phyloP scores from a whole-genome alignment of 1,140 invertebrate species.

The Saxidomus purpurata region DNA sequence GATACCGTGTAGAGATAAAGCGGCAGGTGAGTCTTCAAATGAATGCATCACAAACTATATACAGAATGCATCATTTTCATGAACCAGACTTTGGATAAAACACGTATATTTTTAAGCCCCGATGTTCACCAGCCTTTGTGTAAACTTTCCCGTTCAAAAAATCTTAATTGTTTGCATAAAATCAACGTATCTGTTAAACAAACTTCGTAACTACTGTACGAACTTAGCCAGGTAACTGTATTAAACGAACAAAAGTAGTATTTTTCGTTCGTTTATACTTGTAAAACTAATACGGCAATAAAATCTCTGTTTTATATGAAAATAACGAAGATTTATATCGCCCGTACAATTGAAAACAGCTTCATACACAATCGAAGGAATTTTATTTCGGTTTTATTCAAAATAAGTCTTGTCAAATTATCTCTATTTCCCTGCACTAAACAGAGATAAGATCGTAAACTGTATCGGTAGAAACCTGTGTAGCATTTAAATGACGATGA shows the following conservation, averaged over 20 bases:
- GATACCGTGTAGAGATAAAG: too few relatives aligned
- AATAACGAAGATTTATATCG: conserved; percentile 35
- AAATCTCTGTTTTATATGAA: conserved; percentile 40
- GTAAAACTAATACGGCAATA: conserved; percentile 8
- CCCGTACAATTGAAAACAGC: background rate
- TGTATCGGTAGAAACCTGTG: background rate
- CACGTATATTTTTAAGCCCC: too few relatives aligned
- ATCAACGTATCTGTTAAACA: background rate
- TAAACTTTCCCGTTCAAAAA: too few relatives aligned
- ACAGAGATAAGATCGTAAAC: background rate
- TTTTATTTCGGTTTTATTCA: conserved; percentile 39
- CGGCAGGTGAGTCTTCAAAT: too few relatives aligned
- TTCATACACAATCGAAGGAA: conserved; percentile 18
- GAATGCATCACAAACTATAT: too few relatives aligned
- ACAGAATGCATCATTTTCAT: too few relatives aligned
- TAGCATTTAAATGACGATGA: background rate
- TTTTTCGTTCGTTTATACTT: background rate
- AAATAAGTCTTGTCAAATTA: conserved; percentile 17
- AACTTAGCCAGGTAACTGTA: background rate
- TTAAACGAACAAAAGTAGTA: background rate
- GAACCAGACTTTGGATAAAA: too few relatives aligned
- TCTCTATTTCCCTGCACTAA: background rate
- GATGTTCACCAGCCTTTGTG: too few relatives aligned
- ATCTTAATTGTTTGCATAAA: background rate
- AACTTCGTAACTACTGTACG: background rate